Evolutionary conservation across 2,888 invertebrate genomes (phyloP).

Genomic region (Melipona bicolor): DNA sequence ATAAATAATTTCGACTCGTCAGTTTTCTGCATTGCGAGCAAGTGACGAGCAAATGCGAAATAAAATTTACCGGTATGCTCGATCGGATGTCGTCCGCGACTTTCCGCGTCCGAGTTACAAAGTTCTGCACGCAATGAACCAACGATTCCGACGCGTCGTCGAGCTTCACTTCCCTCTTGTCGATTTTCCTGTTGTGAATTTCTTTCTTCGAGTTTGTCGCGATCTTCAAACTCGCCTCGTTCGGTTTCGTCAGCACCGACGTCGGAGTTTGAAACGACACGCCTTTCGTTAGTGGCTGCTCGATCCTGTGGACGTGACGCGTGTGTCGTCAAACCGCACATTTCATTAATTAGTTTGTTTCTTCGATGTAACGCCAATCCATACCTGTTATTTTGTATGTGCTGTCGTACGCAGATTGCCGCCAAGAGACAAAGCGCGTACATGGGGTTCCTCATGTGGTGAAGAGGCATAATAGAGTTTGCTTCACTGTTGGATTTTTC

Average conservation of each 20-base stretch:
- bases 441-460: conserved; percentile 43
- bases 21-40: neutral
- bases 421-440: conserved; percentile 59
- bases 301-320: neutral
- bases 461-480: conserved; percentile 36
- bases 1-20: neutral
- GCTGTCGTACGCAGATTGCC: conserved; percentile 58
- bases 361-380: neutral
- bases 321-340: neutral
- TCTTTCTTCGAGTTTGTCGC: neutral
- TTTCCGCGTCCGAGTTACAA: neutral
- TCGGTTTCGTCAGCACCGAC: conserved; percentile 9
- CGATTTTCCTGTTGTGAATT: rapidly evolving
- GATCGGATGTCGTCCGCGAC: neutral
- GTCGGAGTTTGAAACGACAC: conserved; percentile 31
- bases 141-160: conserved; percentile 13
- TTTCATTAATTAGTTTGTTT: neutral
- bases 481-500: neutral
- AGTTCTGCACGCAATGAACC: conserved; percentile 30
- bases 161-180: neutral
- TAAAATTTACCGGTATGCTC: conserved; percentile 21
- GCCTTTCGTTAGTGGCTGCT: conserved; percentile 27
- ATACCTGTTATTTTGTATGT: conserved; percentile 45
- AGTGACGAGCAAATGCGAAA: neutral
- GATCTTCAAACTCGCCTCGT: conserved; percentile 1